Base-by-base conservation (phyloP, 1,140 invertebrate genomes). In the Cardiocondyla obscurior region DNA sequence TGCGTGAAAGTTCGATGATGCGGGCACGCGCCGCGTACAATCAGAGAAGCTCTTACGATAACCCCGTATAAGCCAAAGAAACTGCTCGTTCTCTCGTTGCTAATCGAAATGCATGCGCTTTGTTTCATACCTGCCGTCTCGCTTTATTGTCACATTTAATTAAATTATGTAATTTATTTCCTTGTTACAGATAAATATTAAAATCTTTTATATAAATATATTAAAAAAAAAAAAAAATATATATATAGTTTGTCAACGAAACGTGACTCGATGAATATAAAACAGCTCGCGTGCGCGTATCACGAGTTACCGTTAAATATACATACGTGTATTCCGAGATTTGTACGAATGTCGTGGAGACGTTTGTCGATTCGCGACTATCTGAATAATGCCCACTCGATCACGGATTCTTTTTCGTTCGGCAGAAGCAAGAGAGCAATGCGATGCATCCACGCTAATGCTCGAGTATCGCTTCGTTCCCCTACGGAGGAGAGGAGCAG, bases 1-100 rank as follows among this genome's bases (percentile, higher is more conserved):
- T 93, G 92, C 90, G 87, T 88, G 62, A 85, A 89, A 77, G 85
- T 76, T 92, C 90, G 79, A 92, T 89, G 91, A 92, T 92, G 91
- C 90, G 90, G 90, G 91, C 90, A 90, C 88, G 88, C 88, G 88
- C 81, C 82, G 5, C 1, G 25, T 39, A 82, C 79, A 82, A 82
- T 82, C n/a, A n/a, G 72, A 46, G 36, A 82, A 53, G 1, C 77
- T 57, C 51, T 39, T 55, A 44, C 70, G 44, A 83, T 79, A 73
- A 65, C 79, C 55, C 3, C n/a, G n/a, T n/a, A 58, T 72, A 73
- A 28, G 36, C 25, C 44, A 14, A 55, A 22, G 57, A 49, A 51
- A 53, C 62, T 72, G 44, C 44, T 55, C 33, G 19, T 28, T 73
- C 42, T 19, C 62, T 51, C 12, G 39, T 22, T 53, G 46, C 28